Conservation (phyloP, 2,888 invertebrate species). For the Isoperla grammatica region DNA sequence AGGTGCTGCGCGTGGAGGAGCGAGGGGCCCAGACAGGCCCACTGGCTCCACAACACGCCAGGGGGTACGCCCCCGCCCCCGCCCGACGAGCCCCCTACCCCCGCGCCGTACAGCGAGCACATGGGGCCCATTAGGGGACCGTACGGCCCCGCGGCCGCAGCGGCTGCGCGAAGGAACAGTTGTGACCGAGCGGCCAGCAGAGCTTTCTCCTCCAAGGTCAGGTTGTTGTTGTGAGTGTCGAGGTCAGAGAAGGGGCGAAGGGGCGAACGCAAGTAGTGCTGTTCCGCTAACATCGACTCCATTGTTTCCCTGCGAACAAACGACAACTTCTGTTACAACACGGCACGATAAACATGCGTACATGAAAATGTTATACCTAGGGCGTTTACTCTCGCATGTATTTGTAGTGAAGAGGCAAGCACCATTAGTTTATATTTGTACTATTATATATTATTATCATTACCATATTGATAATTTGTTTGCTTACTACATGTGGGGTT, state of each 20-base stretch:
- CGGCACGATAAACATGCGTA: no score
- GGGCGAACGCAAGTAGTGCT: constrained; percentile 73
- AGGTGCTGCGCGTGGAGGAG: constrained; percentile 59
- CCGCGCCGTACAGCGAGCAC: constrained; percentile 43
- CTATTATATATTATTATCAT: no score
- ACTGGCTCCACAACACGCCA: constrained; percentile 63
- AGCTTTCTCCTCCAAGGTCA: constrained; percentile 72
- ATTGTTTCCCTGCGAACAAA: constrained; percentile 68
- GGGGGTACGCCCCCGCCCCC: constrained; percentile 44
- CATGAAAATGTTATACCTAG: neutral
- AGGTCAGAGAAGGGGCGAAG: constrained; percentile 67
- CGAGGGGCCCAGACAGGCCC: constrained; percentile 63
- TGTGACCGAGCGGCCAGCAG: constrained; percentile 71
- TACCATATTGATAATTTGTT: no score
- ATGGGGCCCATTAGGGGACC: constrained; percentile 49
- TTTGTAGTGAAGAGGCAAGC: no score
- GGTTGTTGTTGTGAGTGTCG: constrained; percentile 47
- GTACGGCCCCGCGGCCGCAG: constrained; percentile 50
- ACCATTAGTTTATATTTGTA: no score
- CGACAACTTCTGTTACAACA: neutral
- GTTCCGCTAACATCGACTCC: constrained; percentile 83
- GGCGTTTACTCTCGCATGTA: no score
- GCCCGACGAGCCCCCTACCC: constrained; percentile 27
- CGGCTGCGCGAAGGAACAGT: constrained; percentile 62
- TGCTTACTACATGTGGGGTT: no score